These are phyloP conservation scores for Siphamia tubifer DNA, from an alignment of 2,113 vertebrate species.

Conservation along the genomic window DNA sequence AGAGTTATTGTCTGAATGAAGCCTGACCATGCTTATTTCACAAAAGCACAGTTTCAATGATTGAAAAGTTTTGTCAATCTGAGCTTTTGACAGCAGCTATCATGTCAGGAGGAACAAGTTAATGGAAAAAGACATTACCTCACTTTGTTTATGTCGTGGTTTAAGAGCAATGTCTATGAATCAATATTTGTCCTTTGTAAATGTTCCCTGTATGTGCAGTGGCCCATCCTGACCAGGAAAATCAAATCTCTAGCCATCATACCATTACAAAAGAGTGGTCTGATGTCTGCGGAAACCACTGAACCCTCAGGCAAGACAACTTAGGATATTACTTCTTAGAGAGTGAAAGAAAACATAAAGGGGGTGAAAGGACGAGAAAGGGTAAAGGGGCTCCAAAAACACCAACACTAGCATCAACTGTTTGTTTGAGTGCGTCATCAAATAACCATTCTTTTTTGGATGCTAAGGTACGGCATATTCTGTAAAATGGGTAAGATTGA, in stretches of 20 bases:
- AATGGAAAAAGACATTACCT: slow-evolving; percentile 31
- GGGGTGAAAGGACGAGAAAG: background rate
- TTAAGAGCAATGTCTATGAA: slow-evolving; percentile 26
- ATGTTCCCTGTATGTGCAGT: slow-evolving; percentile 3
- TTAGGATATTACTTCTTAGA: slow-evolving; percentile 21
- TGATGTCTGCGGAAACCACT: slow-evolving; percentile 17
- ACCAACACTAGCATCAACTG: background rate
- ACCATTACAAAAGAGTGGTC: slow-evolving; percentile 47
- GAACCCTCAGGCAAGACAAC: slow-evolving; percentile 1
- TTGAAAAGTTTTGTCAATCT: background rate
- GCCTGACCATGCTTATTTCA: background rate
- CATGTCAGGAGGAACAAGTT: background rate
- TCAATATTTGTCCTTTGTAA: slow-evolving; percentile 42
- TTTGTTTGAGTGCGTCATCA: background rate
- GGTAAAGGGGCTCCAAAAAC: background rate
- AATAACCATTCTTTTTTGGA: too few species aligned
- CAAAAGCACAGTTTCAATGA: background rate
- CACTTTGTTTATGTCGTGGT: slow-evolving; percentile 10
- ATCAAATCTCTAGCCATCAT: slow-evolving; percentile 44
- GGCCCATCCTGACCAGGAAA: slow-evolving; percentile 21
- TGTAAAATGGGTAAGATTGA: background rate
- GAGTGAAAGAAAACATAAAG: background rate
- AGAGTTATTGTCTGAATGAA: background rate
- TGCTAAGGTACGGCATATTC: background rate
- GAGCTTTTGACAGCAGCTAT: slow-evolving; percentile 3